Base-by-base conservation (phyloP, 2,113 vertebrate genomes). In the Oreotrochilus melanogaster region DNA sequence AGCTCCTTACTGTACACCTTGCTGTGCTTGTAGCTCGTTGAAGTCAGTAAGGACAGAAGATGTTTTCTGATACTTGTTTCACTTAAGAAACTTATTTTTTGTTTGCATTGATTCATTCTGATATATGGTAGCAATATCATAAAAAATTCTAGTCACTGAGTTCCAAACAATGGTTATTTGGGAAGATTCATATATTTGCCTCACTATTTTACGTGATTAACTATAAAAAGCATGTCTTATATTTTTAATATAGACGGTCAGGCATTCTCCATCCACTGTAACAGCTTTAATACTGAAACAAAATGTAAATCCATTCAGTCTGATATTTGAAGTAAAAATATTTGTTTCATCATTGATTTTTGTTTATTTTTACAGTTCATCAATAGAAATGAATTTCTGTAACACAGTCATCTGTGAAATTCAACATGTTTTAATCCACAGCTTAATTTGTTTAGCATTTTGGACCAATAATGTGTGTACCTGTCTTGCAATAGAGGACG, bases 331-430 rank as follows among this genome's bases (percentile, higher is more conserved):
- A 78, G 64, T 60, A 91, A 67, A 10, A 79, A 28, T 47, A 72
- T 70, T 64, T 39, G 24, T 78, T 93, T 95, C 25, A 48, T 62
- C 43, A 94, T 57, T 83, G 87, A 86, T 95, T 96, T 96, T 39
- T 83, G 33, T 62, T 93, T 94, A 67, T 88, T 16, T 90, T 96
- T 95, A 75, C 25, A 71, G 71, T 78, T 94, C 60, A 90, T 93
- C 78, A 96, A 47, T 78, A 27, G 37, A 80, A 92, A 92, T 51
- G 9, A 70, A 79, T 73, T 94, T 89, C 53, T 78, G 19, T 61
- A 82, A 91, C 22, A 81, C 78, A 56, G 9, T 88, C 58, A 83
- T 76, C 58, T 83, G 33, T 78, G 65, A 96, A 96, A 88, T 71
- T 83, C 85, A 82, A 42, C 50, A 66, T 39, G 10, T 30, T 93